These are phyloP conservation scores for Drosophila jambulina DNA, from an alignment of 1,140 invertebrate genomes.

Conservation along the genomic window DNA sequence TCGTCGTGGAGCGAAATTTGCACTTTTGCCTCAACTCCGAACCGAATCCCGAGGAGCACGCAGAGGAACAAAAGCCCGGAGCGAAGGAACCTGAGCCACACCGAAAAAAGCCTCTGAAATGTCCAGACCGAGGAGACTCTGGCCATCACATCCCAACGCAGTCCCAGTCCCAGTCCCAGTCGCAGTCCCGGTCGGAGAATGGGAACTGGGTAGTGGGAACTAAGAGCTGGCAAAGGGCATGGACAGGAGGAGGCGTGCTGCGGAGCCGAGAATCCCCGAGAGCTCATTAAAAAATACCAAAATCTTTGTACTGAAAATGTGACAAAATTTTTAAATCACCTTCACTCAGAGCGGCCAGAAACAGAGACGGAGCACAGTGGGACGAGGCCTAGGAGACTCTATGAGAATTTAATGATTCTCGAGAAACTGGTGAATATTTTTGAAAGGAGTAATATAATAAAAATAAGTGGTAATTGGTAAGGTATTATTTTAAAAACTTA, in stretches of 20 bases:
- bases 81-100: slow-evolving; percentile 21
- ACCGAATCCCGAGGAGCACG: slow-evolving; percentile 28
- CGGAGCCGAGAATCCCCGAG: slow-evolving; percentile 73
- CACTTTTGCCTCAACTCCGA: slow-evolving; percentile 56
- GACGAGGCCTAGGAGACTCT: not conserved
- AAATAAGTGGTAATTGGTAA: not conserved
- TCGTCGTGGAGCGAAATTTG: slow-evolving; percentile 59
- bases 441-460: not conserved
- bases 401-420: not conserved
- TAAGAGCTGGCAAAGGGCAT: slow-evolving; percentile 8
- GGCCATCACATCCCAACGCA: not conserved
- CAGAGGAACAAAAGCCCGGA: slow-evolving; percentile 39
- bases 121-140: slow-evolving; percentile 6
- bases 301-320: slow-evolving; percentile 85
- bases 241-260: slow-evolving; percentile 23
- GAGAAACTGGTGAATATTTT: not conserved
- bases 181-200: not conserved
- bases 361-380: slow-evolving; percentile 20
- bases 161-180: slow-evolving; percentile 15
- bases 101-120: slow-evolving; percentile 26
- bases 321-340: slow-evolving; percentile 85
- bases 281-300: slow-evolving; percentile 85
- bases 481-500: not conserved
- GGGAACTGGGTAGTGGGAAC: slow-evolving; percentile 1
- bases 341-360: slow-evolving; percentile 67